Evolutionary conservation across 2,797 vertebrate genomes (phyloP).

Genomic region (Neomorphus geoffroyi): DNA sequence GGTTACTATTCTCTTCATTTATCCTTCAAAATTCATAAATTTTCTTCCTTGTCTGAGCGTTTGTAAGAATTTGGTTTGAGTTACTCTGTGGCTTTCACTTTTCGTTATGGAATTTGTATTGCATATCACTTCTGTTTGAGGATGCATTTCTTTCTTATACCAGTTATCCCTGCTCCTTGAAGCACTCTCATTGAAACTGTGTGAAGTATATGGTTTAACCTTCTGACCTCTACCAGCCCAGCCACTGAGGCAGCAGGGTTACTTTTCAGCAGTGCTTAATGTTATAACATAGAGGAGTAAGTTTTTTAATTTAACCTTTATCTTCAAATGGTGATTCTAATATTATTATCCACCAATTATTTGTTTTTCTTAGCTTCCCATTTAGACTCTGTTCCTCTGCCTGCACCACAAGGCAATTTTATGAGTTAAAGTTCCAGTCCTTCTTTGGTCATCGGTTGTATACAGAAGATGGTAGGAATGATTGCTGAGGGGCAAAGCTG

Average conservation of each 20-base stretch:
- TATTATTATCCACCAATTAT: neutral
- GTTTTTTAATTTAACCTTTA: neutral
- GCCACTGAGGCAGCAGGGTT: neutral
- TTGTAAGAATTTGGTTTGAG: neutral
- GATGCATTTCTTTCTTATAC: neutral
- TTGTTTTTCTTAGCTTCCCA: neutral
- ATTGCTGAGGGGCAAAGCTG: neutral
- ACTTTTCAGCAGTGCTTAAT: neutral
- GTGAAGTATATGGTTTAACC: neutral
- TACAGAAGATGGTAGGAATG: neutral
- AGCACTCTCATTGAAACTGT: neutral
- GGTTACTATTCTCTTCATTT: neutral
- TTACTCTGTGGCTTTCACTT: neutral
- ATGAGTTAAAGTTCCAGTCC: neutral
- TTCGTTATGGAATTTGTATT: neutral
- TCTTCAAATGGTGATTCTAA: neutral
- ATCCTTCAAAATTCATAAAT: neutral
- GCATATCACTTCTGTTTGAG: neutral
- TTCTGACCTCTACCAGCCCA: neutral
- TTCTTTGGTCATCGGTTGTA: neutral
- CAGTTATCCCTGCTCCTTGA: neutral
- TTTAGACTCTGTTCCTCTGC: neutral
- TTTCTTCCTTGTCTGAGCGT: neutral
- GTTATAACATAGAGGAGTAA: neutral
- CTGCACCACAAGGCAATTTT: neutral